A percentile compares a stretch with the other conserved stretches of the same genome.
Evolutionary conservation across 2,797 vertebrate species (phyloP).

Genomic region (Arnoldichthys spilopterus): DNA sequence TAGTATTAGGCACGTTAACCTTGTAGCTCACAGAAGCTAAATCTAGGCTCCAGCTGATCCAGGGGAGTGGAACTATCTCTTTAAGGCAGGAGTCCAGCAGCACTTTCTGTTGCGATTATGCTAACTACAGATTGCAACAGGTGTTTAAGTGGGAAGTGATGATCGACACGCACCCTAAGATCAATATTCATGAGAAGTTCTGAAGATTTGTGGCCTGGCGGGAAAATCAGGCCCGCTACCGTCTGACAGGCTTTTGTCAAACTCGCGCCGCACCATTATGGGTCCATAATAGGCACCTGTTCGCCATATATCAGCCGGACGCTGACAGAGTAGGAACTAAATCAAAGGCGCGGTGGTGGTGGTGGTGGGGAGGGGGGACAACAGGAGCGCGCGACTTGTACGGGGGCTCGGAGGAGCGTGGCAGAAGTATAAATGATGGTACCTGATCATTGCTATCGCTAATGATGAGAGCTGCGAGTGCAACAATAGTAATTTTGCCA

Average conservation of each 20-base stretch:
- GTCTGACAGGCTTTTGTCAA: constrained; percentile 28
- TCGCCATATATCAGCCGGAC: constrained; percentile 52
- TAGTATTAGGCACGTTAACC: no score
- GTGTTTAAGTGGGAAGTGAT: background rate
- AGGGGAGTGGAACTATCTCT: no score
- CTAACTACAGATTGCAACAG: background rate
- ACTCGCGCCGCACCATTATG: constrained; percentile 25
- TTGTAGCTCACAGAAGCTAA: no score
- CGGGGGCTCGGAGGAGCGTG: constrained; percentile 64
- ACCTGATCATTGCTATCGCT: constrained; percentile 81
- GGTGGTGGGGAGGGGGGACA: constrained; percentile 68
- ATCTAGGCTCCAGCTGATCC: no score
- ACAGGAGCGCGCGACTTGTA: constrained; percentile 60
- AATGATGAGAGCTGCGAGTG: constrained; percentile 82
- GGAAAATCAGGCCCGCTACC: background rate
- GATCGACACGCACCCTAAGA: background rate
- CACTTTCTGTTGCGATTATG: no score
- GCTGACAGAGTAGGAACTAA: constrained; percentile 68
- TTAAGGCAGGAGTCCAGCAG: no score
- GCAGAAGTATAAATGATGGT: constrained; percentile 76
- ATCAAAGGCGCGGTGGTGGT: no score
- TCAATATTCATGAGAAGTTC: background rate
- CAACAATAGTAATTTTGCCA: constrained; percentile 87
- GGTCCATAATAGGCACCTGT: constrained; percentile 19
- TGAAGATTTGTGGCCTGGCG: background rate